These are phyloP conservation scores for Baryphthengus martii DNA, from an alignment of 2,113 vertebrate genomes.

Conservation along the genomic window DNA sequence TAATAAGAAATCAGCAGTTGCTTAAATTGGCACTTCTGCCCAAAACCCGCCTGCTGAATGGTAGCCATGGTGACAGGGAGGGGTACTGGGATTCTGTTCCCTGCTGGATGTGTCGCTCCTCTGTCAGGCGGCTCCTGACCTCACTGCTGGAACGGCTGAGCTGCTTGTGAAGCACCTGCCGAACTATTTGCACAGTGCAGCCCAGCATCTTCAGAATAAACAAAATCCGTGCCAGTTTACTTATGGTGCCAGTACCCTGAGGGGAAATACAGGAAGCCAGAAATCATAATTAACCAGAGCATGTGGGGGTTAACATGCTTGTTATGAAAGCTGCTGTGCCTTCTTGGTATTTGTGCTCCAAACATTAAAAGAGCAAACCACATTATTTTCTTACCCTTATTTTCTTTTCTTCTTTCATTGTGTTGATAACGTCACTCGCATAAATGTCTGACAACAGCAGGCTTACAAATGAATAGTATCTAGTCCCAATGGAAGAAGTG, in stretches of 20 bases:
- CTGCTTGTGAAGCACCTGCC: slow-evolving; percentile 4
- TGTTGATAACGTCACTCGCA: neutral
- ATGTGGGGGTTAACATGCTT: slow-evolving; percentile 37
- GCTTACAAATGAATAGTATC: neutral
- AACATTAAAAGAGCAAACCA: neutral
- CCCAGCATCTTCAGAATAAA: neutral
- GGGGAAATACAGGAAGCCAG: slow-evolving; percentile 31
- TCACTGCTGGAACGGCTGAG: neutral
- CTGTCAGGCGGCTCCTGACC: neutral
- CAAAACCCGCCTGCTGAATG: neutral
- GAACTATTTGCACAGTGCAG: neutral
- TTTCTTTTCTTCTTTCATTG: neutral
- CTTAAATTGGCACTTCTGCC: slow-evolving; percentile 44
- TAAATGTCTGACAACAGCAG: neutral
- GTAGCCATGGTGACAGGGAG: slow-evolving; percentile 55
- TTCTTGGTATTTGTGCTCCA: slow-evolving; percentile 7
- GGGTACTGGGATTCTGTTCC: neutral
- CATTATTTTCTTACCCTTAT: neutral
- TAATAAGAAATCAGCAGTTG: slow-evolving; percentile 17
- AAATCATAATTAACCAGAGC: slow-evolving; percentile 40
- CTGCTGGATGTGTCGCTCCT: neutral
- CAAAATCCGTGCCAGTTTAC: slow-evolving; percentile 5
- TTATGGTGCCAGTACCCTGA: neutral
- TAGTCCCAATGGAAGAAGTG: neutral
- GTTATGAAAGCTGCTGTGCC: slow-evolving; percentile 27